Evolutionary conservation across 2,888 invertebrate genomes (phyloP).

Genomic region (Thymelicus sylvestris): DNA sequence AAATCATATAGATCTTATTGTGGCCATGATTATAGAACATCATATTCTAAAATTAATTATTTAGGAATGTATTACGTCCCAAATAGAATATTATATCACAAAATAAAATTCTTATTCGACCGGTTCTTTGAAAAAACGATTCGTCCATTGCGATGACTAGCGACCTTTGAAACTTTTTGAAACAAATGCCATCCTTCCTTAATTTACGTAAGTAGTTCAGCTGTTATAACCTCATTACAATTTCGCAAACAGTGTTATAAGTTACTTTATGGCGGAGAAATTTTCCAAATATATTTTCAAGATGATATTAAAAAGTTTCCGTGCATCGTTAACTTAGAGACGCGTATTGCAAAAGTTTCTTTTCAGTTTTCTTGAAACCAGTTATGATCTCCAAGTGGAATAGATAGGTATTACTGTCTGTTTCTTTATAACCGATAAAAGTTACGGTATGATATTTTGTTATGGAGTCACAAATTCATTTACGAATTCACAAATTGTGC

Average conservation of each 20-base stretch:
- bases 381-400: conserved; percentile 63
- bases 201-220: conserved; percentile 19
- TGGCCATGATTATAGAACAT: no score
- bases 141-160: neutral
- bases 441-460: no score
- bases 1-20: no score
- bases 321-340: conserved; percentile 62
- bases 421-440: conserved; percentile 40
- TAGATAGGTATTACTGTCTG: conserved; percentile 56
- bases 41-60: no score
- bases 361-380: conserved; percentile 76
- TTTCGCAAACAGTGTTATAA: conserved; percentile 33
- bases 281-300: conserved; percentile 64
- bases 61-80: no score
- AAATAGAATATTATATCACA: no score
- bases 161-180: conserved; percentile 1
- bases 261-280: conserved; percentile 46
- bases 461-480: no score
- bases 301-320: conserved; percentile 63
- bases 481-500: no score
- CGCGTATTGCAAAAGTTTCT: conserved; percentile 75
- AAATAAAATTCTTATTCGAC: neutral
- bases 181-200: neutral
- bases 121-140: neutral
- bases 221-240: conserved; percentile 28